Percentiles rank a stretch among this genome's conserved stretches.
These are phyloP conservation scores for Ellobium chinense DNA, from an alignment of 2,888 invertebrate species.

Conservation along the genomic window DNA sequence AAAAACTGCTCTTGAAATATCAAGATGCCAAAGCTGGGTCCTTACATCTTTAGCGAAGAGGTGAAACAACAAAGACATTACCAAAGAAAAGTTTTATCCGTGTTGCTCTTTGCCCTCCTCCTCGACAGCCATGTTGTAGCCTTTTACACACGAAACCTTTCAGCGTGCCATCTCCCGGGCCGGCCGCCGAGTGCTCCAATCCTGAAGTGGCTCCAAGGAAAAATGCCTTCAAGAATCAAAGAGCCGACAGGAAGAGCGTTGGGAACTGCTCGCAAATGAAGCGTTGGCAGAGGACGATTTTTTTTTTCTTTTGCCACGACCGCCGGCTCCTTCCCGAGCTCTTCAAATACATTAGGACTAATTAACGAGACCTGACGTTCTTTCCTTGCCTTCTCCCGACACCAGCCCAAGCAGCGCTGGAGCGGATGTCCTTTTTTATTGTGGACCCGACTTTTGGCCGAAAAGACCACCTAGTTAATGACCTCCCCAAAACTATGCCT, in stretches of 20 bases:
- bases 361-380: slow-evolving; percentile 21
- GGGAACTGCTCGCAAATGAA: neutral
- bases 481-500: neutral
- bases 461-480: slow-evolving; percentile 24
- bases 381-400: neutral
- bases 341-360: slow-evolving; percentile 33
- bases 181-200: neutral
- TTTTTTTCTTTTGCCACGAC: too few species aligned
- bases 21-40: neutral
- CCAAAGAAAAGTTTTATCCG: slow-evolving; percentile 14
- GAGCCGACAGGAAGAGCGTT: slow-evolving; percentile 16
- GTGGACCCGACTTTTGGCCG: slow-evolving; percentile 14
- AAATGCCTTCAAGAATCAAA: slow-evolving; percentile 19
- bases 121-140: slow-evolving; percentile 8
- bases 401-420: slow-evolving; percentile 4
- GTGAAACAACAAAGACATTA: neutral
- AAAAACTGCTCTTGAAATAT: neutral
- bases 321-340: slow-evolving; percentile 4
- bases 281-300: slow-evolving; percentile 10
- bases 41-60: neutral
- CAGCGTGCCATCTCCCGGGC: slow-evolving; percentile 11
- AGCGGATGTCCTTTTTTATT: slow-evolving; percentile 34
- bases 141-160: slow-evolving; percentile 31
- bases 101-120: slow-evolving; percentile 24
- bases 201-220: slow-evolving; percentile 11